A percentile compares a stretch with the other conserved stretches of the same genome.
phyloP scores from a whole-genome alignment of 2,797 vertebrate genomes.

The Syngnathus acus region DNA sequence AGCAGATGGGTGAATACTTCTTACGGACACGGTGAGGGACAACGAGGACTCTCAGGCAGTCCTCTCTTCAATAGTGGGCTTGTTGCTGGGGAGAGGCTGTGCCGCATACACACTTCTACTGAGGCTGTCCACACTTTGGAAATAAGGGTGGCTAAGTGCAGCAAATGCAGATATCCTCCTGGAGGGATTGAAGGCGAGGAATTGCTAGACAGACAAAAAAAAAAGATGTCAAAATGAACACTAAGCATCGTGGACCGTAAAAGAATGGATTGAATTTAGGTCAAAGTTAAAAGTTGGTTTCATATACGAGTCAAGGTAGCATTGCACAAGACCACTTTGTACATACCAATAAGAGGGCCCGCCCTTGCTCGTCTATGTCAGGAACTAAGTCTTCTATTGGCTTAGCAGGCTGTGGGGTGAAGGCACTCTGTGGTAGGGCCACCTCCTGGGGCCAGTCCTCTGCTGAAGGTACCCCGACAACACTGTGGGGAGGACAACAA shows the following conservation, averaged over 20 bases:
- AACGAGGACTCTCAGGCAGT: constrained; percentile 67
- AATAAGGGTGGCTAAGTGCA: constrained; percentile 92
- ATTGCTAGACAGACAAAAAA: constrained; percentile 75
- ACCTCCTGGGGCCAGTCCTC: constrained; percentile 96
- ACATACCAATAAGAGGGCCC: constrained; percentile 86
- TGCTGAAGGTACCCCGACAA: constrained; percentile 87
- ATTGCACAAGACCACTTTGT: not conserved
- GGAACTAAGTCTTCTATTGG: constrained; percentile 87
- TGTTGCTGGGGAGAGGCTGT: constrained; percentile 79
- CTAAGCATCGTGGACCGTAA: not conserved
- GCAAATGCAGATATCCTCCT: constrained; percentile 91
- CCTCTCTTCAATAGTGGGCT: constrained; percentile 83
- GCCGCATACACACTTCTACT: constrained; percentile 80
- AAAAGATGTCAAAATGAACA: not conserved
- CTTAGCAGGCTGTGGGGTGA: constrained; percentile 81
- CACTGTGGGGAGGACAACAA: constrained; percentile 55
- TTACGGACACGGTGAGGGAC: constrained; percentile 11
- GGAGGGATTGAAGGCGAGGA: constrained; percentile 90
- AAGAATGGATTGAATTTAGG: no score
- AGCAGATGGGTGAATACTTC: constrained; percentile 18
- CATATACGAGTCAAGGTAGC: no score
- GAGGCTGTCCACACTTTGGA: constrained; percentile 86
- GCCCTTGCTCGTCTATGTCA: constrained; percentile 91
- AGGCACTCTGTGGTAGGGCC: constrained; percentile 89
- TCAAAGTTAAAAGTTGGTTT: no score